Evolutionary conservation across 2,797 vertebrate genomes (phyloP).

Genomic region (Rhynchotus rufescens): DNA sequence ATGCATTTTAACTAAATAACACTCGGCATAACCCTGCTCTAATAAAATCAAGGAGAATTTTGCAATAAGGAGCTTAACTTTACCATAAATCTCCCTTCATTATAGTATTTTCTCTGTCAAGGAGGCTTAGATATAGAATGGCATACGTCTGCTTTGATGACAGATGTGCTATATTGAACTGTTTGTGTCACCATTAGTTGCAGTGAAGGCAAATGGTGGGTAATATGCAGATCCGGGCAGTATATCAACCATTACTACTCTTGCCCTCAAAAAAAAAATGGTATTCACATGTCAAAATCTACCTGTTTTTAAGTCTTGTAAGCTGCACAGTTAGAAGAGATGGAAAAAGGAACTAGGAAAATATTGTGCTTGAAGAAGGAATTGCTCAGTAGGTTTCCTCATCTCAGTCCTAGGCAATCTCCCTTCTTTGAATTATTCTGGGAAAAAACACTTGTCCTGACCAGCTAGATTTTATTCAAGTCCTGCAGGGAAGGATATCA

Average conservation of each 20-base stretch:
- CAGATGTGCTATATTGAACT: slow-evolving; percentile 16
- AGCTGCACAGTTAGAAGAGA: background rate
- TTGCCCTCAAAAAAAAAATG: background rate
- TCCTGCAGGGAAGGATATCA: background rate
- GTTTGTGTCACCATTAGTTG: slow-evolving; percentile 20
- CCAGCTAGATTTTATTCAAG: background rate
- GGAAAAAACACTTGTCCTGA: background rate
- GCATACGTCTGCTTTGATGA: background rate
- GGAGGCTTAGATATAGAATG: slow-evolving; percentile 24
- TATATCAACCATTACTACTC: slow-evolving; percentile 29
- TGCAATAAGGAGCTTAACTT: slow-evolving; percentile 46
- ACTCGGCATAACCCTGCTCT: background rate
- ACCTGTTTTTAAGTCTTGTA: background rate
- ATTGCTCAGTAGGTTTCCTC: background rate
- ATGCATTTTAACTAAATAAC: slow-evolving; percentile 20
- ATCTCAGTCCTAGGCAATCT: background rate
- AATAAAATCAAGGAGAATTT: slow-evolving; percentile 45
- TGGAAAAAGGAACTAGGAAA: background rate
- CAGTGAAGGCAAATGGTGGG: slow-evolving; percentile 22
- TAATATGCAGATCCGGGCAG: slow-evolving; percentile 17
- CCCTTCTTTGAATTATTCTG: background rate
- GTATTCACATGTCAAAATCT: background rate
- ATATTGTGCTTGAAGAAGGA: background rate
- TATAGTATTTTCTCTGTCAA: slow-evolving; percentile 43
- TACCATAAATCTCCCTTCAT: slow-evolving; percentile 51